Percentiles rank a stretch among this genome's conserved stretches.
phyloP scores from a whole-genome alignment of 2,888 invertebrate species.

The Agrilus mali region DNA sequence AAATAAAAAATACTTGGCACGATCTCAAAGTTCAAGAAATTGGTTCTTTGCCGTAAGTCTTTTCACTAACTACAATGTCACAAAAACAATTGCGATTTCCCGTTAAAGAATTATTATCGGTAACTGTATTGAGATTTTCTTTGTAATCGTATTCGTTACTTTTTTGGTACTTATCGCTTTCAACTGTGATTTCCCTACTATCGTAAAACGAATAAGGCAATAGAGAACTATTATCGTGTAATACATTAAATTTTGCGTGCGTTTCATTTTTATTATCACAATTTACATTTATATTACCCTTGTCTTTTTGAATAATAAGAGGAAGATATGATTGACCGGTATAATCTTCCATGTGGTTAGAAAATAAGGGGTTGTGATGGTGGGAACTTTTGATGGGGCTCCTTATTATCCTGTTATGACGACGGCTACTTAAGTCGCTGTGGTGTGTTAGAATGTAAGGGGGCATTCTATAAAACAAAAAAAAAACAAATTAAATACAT shows the following conservation, averaged over 20 bases:
- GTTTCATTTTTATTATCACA: constrained; percentile 18
- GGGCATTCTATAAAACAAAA: constrained; percentile 5
- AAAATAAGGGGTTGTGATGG: constrained; percentile 13
- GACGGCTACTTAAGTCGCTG: constrained; percentile 6
- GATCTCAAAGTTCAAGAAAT: no score
- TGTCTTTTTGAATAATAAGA: constrained; percentile 15
- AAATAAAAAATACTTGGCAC: no score
- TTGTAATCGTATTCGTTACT: no score
- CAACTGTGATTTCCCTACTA: no score
- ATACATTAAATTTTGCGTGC: constrained; percentile 14
- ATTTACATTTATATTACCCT: constrained; percentile 3
- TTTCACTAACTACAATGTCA: no score
- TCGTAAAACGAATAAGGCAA: no score
- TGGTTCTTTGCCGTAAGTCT: no score
- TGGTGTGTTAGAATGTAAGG: constrained; percentile 11
- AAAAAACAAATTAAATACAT: no score
- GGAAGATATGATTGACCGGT: constrained; percentile 13
- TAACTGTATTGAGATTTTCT: no score
- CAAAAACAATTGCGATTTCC: no score
- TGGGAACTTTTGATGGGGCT: constrained; percentile 1
- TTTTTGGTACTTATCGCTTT: no score
- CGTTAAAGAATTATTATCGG: no score
- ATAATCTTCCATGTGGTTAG: constrained; percentile 9
- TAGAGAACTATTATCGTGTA: constrained; percentile 4
- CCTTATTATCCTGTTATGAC: constrained; percentile 9